Evolutionary conservation across 2,888 invertebrate genomes (phyloP).

Genomic region (Lepas anatifera): DNA sequence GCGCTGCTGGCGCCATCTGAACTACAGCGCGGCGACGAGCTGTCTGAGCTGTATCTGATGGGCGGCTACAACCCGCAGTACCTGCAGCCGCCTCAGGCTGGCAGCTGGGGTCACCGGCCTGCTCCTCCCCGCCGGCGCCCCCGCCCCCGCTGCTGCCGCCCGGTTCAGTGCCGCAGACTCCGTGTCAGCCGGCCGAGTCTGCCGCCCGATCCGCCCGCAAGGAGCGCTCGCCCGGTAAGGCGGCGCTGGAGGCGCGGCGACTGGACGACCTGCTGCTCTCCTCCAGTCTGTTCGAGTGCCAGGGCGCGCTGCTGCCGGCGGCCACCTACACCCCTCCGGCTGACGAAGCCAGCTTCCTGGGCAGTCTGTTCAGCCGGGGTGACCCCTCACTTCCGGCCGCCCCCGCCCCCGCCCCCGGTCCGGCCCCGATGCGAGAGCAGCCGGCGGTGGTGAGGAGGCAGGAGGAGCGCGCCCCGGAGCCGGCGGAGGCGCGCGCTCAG

Average conservation of each 20-base stretch:
- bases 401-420: neutral
- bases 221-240: neutral
- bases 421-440: neutral
- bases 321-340: neutral
- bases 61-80: neutral
- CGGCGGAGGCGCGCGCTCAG: neutral
- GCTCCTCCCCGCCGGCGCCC: neutral
- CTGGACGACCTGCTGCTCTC: slow-evolving; percentile 3
- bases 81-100: neutral
- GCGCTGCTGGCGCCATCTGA: neutral
- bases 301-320: neutral
- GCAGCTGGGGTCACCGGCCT: neutral
- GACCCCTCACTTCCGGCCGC: neutral
- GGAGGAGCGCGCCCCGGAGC: neutral
- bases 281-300: neutral
- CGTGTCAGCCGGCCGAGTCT: neutral
- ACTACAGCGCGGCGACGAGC: neutral
- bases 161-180: neutral
- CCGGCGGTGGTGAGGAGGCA: neutral
- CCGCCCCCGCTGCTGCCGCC: neutral
- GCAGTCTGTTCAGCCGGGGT: neutral
- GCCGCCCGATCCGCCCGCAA: neutral
- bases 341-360: neutral
- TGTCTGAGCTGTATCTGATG: neutral
- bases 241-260: neutral